phyloP scores from a whole-genome alignment of 2,797 vertebrate genomes.

The Graptemys geographica region DNA sequence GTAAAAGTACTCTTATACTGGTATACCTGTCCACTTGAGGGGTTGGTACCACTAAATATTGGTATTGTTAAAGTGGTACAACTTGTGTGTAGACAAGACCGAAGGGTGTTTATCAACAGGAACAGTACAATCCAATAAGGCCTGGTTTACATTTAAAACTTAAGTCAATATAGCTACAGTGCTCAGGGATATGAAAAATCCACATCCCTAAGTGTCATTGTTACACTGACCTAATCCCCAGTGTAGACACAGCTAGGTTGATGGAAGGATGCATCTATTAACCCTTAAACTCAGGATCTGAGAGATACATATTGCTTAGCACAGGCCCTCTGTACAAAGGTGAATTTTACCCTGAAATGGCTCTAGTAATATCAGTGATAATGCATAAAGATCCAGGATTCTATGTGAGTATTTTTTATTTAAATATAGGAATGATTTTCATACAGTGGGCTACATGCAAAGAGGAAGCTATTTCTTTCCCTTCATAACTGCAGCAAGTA shows the following conservation, averaged over 20 bases:
- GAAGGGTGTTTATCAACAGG: neutral
- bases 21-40: neutral
- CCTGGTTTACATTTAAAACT: neutral
- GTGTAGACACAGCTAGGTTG: neutral
- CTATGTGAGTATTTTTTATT: neutral
- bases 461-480: fast-evolving
- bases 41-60: neutral
- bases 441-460: neutral
- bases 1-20: neutral
- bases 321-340: neutral
- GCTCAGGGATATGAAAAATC: neutral
- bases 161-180: neutral
- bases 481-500: neutral
- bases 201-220: neutral
- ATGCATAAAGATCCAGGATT: fast-evolving
- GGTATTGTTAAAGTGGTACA: conserved; percentile 5
- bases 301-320: neutral
- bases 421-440: conserved; percentile 6
- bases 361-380: neutral
- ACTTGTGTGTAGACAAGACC: neutral
- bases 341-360: neutral
- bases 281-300: neutral
- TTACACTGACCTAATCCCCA: neutral
- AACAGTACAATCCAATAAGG: neutral
- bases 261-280: neutral